phyloP scores from a whole-genome alignment of 2,888 invertebrate genomes.

The Ophioninae sp. region DNA sequence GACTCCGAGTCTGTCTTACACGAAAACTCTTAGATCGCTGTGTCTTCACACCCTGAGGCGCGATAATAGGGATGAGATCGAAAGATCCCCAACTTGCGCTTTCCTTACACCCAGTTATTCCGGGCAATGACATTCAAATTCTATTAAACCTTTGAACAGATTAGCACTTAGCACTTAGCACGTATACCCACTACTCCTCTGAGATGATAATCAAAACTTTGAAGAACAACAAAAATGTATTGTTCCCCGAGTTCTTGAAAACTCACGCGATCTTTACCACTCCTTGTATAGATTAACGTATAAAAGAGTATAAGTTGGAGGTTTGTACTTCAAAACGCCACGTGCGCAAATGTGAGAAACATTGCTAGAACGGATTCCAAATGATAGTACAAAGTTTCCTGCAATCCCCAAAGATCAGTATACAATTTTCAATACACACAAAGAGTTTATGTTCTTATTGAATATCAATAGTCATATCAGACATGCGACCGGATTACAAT shows the following conservation, averaged over 20 bases:
- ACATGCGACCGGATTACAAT: neutral
- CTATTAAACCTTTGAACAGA: constrained; percentile 70
- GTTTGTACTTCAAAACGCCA: neutral
- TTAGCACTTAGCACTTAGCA: constrained; percentile 26
- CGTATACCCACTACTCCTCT: constrained; percentile 4
- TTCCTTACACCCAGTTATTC: constrained; percentile 77
- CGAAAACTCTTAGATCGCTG: constrained; percentile 43
- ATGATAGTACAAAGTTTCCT: neutral
- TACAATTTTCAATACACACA: neutral
- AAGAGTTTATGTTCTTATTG: neutral
- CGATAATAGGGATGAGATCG: constrained; percentile 75
- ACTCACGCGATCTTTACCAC: neutral
- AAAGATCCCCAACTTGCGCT: constrained; percentile 59
- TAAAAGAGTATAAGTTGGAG: too few species aligned
- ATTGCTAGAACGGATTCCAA: neutral
- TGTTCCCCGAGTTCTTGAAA: neutral
- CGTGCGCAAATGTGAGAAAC: neutral
- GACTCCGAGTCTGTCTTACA: constrained; percentile 25
- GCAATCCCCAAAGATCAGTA: neutral
- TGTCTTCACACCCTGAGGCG: constrained; percentile 62
- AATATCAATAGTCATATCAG: neutral
- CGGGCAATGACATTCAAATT: constrained; percentile 78
- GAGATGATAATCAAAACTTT: constrained; percentile 44
- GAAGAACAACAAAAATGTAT: constrained; percentile 10
- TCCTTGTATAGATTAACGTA: neutral